Percentiles rank a stretch among this genome's conserved stretches.
These are phyloP conservation scores for Rhyzopertha dominica DNA, from an alignment of 1,140 invertebrate species.

Conservation along the genomic window DNA sequence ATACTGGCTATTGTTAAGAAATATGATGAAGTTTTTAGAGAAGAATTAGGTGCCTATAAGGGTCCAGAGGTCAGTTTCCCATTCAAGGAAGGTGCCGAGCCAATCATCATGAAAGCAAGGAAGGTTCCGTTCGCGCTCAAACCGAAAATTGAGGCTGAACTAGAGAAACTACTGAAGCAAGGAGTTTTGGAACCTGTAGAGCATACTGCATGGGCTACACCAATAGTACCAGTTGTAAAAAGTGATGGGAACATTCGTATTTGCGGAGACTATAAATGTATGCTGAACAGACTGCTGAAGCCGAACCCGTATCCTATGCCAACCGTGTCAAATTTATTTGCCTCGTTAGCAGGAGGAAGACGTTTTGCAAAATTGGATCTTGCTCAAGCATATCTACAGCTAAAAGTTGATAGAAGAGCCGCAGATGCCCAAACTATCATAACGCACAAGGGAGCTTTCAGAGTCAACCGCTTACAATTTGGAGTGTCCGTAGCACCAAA, in stretches of 20 bases:
- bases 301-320: constrained; percentile 14
- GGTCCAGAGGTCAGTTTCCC: background rate
- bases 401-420: constrained; percentile 7
- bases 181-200: constrained; percentile 6
- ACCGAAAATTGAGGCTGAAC: constrained; percentile 2
- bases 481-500: constrained; percentile 2
- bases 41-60: constrained; percentile 9
- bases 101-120: constrained; percentile 5
- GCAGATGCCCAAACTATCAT: constrained; percentile 5
- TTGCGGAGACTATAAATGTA: constrained; percentile 40
- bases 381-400: constrained; percentile 8
- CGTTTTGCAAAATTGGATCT: constrained; percentile 16
- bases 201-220: constrained; percentile 45
- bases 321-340: constrained; percentile 20
- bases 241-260: constrained; percentile 37
- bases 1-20: too few relatives aligned
- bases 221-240: constrained; percentile 45
- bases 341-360: constrained; percentile 4
- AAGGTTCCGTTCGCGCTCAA: constrained; percentile 7
- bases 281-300: constrained; percentile 18
- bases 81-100: constrained; percentile 2
- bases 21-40: too few relatives aligned
- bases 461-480: constrained; percentile 19
- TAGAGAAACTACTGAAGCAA: constrained; percentile 1
- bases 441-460: constrained; percentile 21